Percentiles rank a stretch among this genome's conserved stretches.
These are phyloP conservation scores for Biston betularia DNA, from an alignment of 2,888 invertebrate genomes.

Conservation along the genomic window DNA sequence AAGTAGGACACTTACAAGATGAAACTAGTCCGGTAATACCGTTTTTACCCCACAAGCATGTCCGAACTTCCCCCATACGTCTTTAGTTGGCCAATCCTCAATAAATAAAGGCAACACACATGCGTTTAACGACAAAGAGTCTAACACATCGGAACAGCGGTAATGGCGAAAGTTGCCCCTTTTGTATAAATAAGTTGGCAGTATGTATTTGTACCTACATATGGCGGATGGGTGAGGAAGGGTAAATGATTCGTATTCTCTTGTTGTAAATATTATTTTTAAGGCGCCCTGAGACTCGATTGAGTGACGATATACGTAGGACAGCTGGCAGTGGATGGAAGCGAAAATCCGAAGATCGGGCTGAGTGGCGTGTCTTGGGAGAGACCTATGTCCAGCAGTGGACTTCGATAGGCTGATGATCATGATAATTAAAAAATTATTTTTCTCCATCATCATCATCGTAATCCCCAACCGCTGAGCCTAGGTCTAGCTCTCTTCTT, in stretches of 20 bases:
- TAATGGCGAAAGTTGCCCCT: slow-evolving; percentile 29
- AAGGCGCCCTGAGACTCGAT: no score
- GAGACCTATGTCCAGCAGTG: no score
- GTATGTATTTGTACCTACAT: slow-evolving; percentile 18
- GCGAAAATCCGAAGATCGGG: no score
- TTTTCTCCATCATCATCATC: no score
- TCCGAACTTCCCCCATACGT: slow-evolving; percentile 19
- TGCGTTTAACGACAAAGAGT: slow-evolving; percentile 30
- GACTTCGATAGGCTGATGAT: no score
- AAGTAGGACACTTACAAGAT: slow-evolving; percentile 1
- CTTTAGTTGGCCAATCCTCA: slow-evolving; percentile 13
- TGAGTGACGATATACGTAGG: no score
- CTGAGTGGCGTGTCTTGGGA: no score
- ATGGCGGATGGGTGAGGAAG: background rate
- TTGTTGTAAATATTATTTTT: no score
- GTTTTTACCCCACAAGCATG: slow-evolving; percentile 12
- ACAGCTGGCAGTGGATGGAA: no score
- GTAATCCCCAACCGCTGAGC: no score
- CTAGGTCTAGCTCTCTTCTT: no score
- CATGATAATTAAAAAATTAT: no score
- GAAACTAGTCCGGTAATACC: slow-evolving; percentile 13
- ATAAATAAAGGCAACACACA: slow-evolving; percentile 28
- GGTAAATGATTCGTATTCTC: background rate
- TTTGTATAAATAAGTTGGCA: slow-evolving; percentile 24
- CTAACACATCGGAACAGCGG: slow-evolving; percentile 26